A percentile compares a stretch with the other conserved stretches of the same genome.
phyloP scores from a whole-genome alignment of 2,113 vertebrate species.

The Pardalotus punctatus region DNA sequence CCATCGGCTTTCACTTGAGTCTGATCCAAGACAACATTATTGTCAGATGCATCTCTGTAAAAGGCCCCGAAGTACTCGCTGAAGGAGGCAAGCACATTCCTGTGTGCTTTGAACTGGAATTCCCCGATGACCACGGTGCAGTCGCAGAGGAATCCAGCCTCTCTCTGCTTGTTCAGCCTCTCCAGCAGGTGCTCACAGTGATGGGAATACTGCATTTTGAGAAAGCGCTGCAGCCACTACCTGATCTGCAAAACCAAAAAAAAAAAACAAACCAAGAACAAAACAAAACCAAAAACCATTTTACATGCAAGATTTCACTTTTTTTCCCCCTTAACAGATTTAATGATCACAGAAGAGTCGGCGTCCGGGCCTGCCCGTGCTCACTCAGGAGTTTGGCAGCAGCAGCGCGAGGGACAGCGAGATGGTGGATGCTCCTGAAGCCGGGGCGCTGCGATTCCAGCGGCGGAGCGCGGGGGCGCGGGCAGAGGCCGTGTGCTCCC shows the following conservation, averaged over 20 bases:
- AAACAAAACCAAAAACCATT: neutral
- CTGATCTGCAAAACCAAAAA: constrained; percentile 16
- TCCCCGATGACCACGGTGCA: constrained; percentile 83
- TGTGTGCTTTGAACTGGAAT: constrained; percentile 83
- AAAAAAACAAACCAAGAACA: neutral
- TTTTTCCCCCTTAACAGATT: accelerated
- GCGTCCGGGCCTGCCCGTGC: neutral
- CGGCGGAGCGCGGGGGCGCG: neutral
- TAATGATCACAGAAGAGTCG: neutral
- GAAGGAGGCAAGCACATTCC: constrained; percentile 93
- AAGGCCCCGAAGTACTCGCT: constrained; percentile 90
- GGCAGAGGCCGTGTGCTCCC: accelerated
- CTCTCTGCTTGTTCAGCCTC: constrained; percentile 82
- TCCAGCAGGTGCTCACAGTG: constrained; percentile 86
- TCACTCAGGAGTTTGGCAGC: accelerated
- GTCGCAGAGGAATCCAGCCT: constrained; percentile 85
- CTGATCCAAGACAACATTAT: constrained; percentile 84
- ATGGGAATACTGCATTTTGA: constrained; percentile 77
- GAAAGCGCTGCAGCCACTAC: neutral
- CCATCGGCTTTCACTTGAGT: constrained; percentile 86
- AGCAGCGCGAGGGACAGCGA: accelerated
- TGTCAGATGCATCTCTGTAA: constrained; percentile 78
- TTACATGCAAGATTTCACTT: neutral
- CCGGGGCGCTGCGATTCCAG: neutral
- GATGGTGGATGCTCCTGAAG: neutral